phyloP scores from a whole-genome alignment of 2,888 invertebrate genomes.

The Brassicogethes aeneus region DNA sequence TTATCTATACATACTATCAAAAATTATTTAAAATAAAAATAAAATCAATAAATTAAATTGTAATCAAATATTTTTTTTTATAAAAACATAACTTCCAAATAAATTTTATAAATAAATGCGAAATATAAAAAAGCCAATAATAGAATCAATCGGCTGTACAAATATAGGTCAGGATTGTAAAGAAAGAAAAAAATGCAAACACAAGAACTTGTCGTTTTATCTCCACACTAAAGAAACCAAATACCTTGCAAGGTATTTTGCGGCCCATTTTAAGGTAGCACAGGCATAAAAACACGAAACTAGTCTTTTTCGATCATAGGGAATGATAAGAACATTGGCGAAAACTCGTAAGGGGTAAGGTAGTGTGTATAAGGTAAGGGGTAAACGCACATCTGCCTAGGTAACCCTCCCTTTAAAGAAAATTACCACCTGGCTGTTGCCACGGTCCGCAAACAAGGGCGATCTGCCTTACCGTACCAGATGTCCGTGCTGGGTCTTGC shows the following conservation, averaged over 20 bases:
- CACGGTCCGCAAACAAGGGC: conserved; percentile 42
- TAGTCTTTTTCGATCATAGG: too few relatives aligned
- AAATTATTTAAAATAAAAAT: too few relatives aligned
- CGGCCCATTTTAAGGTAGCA: neutral
- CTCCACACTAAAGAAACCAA: neutral
- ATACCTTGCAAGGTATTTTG: neutral
- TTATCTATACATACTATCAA: too few relatives aligned
- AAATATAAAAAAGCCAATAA: too few relatives aligned
- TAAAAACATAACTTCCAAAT: too few relatives aligned
- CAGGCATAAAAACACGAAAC: neutral
- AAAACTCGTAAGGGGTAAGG: conserved; percentile 32
- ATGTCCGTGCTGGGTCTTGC: conserved; percentile 24
- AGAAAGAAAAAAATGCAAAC: neutral
- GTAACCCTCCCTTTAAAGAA: conserved; percentile 39
- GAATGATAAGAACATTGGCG: conserved; percentile 24
- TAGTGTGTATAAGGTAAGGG: conserved; percentile 20
- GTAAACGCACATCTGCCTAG: conserved; percentile 36
- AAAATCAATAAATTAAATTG: too few relatives aligned
- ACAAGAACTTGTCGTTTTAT: neutral
- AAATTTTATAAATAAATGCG: too few relatives aligned
- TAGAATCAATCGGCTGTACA: too few relatives aligned
- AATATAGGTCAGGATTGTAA: neutral
- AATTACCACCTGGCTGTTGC: conserved; percentile 40
- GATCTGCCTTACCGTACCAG: conserved; percentile 24
- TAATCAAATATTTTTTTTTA: too few relatives aligned